phyloP scores from a whole-genome alignment of 2,888 invertebrate genomes.

The Zygaena filipendulae region DNA sequence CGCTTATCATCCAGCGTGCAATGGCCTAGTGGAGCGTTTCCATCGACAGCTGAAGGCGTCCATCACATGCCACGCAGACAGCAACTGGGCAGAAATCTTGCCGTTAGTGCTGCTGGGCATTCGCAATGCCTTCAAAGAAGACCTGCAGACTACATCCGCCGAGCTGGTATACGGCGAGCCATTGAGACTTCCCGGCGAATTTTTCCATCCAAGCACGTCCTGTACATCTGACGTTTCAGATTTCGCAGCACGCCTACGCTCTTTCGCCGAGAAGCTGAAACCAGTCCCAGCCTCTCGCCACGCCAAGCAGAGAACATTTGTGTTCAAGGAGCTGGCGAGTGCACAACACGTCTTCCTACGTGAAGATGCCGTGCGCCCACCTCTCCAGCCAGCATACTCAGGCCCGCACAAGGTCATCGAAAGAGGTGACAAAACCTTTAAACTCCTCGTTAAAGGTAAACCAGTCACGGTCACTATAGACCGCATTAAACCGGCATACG shows the following conservation, averaged over 20 bases:
- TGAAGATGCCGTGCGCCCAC: slow-evolving; percentile 2
- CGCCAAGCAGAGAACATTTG: slow-evolving; percentile 8
- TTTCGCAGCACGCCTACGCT: no score
- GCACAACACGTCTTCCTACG: slow-evolving; percentile 4
- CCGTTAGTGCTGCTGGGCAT: slow-evolving; percentile 18
- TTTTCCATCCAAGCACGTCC: no score
- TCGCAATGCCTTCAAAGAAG: slow-evolving; percentile 19
- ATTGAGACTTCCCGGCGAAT: slow-evolving; percentile 22
- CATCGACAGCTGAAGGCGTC: slow-evolving; percentile 28
- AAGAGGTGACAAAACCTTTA: slow-evolving; percentile 1
- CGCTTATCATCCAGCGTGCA: slow-evolving; percentile 18
- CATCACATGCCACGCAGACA: slow-evolving; percentile 12
- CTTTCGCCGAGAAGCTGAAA: no score
- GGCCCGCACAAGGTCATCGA: slow-evolving; percentile 1
- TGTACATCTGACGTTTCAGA: background rate
- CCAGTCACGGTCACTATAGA: slow-evolving; percentile 1
- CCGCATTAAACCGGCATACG: slow-evolving; percentile 1
- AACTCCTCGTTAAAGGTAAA: slow-evolving; percentile 1
- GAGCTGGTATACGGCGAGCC: slow-evolving; percentile 22
- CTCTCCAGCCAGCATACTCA: slow-evolving; percentile 3
- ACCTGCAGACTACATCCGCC: slow-evolving; percentile 18
- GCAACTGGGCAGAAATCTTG: slow-evolving; percentile 13
- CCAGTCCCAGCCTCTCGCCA: no score
- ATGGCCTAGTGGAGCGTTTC: slow-evolving; percentile 12
- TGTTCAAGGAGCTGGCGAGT: slow-evolving; percentile 3